These are phyloP conservation scores for Dione juno DNA, from an alignment of 2,888 invertebrate species.

Conservation along the genomic window DNA sequence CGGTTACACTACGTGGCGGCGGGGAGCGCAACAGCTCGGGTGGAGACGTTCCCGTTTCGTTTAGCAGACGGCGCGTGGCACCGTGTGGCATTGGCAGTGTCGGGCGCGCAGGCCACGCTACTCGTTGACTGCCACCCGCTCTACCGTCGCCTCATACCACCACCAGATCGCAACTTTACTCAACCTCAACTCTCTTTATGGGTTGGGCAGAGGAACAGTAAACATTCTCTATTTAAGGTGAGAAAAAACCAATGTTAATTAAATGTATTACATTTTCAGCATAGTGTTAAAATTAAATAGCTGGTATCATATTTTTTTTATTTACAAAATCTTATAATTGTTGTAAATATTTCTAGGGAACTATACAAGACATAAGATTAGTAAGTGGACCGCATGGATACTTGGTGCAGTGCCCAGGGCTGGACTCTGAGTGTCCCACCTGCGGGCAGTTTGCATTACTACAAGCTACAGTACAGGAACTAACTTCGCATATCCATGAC, in stretches of 20 bases:
- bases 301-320: no score
- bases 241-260: slow-evolving; percentile 36
- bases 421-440: slow-evolving; percentile 94
- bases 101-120: slow-evolving; percentile 92
- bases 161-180: slow-evolving; percentile 90
- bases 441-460: slow-evolving; percentile 94
- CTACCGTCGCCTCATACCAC: slow-evolving; percentile 90
- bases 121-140: slow-evolving; percentile 94
- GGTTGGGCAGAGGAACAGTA: slow-evolving; percentile 93
- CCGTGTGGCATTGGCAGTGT: slow-evolving; percentile 91
- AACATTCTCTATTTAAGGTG: slow-evolving; percentile 95
- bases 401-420: slow-evolving; percentile 92
- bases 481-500: slow-evolving; percentile 91
- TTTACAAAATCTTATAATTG: not conserved
- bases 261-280: no score
- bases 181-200: slow-evolving; percentile 90
- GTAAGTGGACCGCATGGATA: slow-evolving; percentile 94
- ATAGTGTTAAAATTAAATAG: no score
- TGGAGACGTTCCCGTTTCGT: slow-evolving; percentile 94
- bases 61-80: slow-evolving; percentile 95
- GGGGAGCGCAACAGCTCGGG: slow-evolving; percentile 85
- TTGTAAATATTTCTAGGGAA: slow-evolving; percentile 85
- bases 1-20: slow-evolving; percentile 91
- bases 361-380: slow-evolving; percentile 93
- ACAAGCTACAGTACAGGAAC: slow-evolving; percentile 91